Base-by-base conservation (phyloP, 2,888 invertebrate species). In the Leptopterna dolabrata region DNA sequence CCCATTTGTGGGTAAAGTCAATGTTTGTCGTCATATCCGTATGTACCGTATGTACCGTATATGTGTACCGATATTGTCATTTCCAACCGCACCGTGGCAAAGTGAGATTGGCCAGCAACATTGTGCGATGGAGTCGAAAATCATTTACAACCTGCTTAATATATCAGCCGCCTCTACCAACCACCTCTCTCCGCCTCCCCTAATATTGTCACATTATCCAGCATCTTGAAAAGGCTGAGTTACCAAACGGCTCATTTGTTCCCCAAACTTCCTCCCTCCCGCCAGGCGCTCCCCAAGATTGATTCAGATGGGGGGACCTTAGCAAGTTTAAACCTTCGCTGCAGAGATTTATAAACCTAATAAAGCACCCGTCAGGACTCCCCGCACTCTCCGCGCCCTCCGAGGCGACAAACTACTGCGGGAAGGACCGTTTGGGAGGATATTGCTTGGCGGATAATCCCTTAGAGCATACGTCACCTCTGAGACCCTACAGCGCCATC, bases 371-470 rank as follows among this genome's bases (percentile, higher is more conserved):
- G 55, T 51, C 55, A 51, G 81, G 13, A 11, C 55, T 29, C 55
- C 24, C 55, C 4, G 47, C 24, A n/a, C 78, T 43, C 27, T 7
- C 36, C 36, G 36, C 14, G 30, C 45, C 36, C 4, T 11, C 73
- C n/a, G 4, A 2, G 41, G 43, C 76, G 78, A 78, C 78, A 78
- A 78, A 78, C 78, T 78, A 45, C 78, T 36, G 71, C 19, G 71
- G 71, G 71, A 71, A 30, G 27, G 27, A 27, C 71, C 71, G 71
- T 71, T 73, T 73, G 55, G n/a, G 55, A 81, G 81, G 81, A 81
- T 81, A 81, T 81, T 81, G 81, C 81, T 81, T 30, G 51, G 81
- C 81, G 81, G 81, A 81, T 81, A 81, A 81, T 81, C 81, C 81
- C 81, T 47, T 81, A 55, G 81, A 29, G 81, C 55, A 81, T 81